Evolutionary conservation across 2,113 vertebrate genomes (phyloP).

Genomic region (Scortum barcoo): DNA sequence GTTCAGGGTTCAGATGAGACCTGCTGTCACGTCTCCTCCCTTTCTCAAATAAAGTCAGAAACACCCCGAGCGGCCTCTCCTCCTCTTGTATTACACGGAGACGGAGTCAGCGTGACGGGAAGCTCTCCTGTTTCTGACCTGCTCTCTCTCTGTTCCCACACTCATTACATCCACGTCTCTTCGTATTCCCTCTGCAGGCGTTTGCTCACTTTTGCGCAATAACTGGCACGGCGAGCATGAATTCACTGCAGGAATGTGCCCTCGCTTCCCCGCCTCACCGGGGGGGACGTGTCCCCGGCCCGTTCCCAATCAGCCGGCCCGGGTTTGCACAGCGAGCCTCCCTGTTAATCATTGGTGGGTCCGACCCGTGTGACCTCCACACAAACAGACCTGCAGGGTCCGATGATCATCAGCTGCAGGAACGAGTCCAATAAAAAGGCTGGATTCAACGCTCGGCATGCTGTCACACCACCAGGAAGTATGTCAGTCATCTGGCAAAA

Average conservation of each 20-base stretch:
- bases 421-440: constrained; percentile 41
- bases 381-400: constrained; percentile 55
- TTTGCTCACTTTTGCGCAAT: constrained; percentile 55
- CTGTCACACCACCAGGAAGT: constrained; percentile 56
- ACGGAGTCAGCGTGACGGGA: neutral
- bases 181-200: constrained; percentile 16
- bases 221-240: constrained; percentile 64
- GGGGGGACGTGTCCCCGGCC: constrained; percentile 18
- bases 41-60: neutral
- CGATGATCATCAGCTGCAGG: constrained; percentile 1
- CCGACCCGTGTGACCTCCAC: constrained; percentile 35
- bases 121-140: constrained; percentile 35
- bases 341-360: constrained; percentile 74
- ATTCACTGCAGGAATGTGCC: constrained; percentile 65
- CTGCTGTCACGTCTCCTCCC: neutral
- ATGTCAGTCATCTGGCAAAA: constrained; percentile 64
- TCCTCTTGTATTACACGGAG: constrained; percentile 12
- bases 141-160: constrained; percentile 45
- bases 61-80: neutral
- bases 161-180: constrained; percentile 38
- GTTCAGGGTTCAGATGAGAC: neutral
- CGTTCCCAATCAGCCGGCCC: constrained; percentile 8
- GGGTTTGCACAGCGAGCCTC: constrained; percentile 33
- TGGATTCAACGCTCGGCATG: constrained; percentile 49
- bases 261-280: constrained; percentile 13